These are phyloP conservation scores for Gallinago jamesoni DNA, from an alignment of 2,113 vertebrate species.

Conservation along the genomic window DNA sequence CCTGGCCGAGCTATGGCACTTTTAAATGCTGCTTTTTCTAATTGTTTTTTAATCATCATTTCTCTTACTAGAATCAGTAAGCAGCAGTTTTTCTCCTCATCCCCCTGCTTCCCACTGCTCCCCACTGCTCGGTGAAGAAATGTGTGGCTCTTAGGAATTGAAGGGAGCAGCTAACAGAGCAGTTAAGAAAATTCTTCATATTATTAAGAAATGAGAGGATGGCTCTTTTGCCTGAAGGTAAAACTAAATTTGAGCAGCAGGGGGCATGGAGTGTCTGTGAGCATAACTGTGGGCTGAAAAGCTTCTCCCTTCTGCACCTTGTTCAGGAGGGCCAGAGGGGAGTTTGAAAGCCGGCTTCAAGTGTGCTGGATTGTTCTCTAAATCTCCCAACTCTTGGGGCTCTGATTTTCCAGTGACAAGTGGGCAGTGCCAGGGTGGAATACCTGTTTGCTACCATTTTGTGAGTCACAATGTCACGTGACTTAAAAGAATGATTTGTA, in stretches of 20 bases:
- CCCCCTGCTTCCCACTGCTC: not conserved
- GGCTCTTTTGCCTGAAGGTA: conserved; percentile 14
- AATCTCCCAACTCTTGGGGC: not conserved
- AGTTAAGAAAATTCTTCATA: not conserved
- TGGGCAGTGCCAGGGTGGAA: not conserved
- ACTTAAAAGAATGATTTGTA: not conserved
- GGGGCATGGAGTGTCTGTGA: conserved; percentile 13
- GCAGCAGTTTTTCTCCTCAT: not conserved
- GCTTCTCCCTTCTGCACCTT: not conserved
- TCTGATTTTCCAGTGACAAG: not conserved
- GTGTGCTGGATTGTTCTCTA: not conserved
- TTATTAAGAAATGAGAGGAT: not conserved
- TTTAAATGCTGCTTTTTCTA: not conserved
- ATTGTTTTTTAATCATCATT: not conserved
- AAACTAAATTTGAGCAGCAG: conserved; percentile 46
- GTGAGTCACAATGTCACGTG: not conserved
- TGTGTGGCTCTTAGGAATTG: not conserved
- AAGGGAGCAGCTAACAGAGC: not conserved
- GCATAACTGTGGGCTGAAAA: not conserved
- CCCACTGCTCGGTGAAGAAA: not conserved
- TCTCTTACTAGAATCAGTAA: not conserved
- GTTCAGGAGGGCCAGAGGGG: not conserved
- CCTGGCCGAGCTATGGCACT: not conserved
- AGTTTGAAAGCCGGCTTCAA: not conserved
- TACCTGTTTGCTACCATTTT: not conserved